Evolutionary conservation across 2,888 invertebrate genomes (phyloP).

Genomic region (Trachelus troglodyta): DNA sequence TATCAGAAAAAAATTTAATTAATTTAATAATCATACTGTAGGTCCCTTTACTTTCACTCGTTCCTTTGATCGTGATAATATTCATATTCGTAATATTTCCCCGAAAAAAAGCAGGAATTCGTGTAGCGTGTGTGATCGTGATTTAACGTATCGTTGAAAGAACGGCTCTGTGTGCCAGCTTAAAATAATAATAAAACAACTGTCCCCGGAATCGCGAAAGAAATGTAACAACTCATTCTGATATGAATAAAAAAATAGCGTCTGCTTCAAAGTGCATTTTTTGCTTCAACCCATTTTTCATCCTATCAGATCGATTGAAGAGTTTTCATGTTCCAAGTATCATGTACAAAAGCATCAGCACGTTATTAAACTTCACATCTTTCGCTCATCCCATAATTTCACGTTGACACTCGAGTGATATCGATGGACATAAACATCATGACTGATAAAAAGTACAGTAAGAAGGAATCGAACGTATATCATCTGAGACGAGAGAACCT

Average conservation of each 20-base stretch:
- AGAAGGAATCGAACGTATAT: not conserved
- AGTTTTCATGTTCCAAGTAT: not conserved
- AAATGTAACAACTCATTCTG: not conserved
- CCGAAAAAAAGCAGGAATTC: not conserved
- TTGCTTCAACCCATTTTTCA: not conserved
- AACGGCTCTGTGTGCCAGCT: not conserved
- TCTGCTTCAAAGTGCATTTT: not conserved
- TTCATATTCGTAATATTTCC: not conserved
- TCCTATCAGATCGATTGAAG: not conserved
- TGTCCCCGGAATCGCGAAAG: not conserved
- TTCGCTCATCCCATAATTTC: not conserved
- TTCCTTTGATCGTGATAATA: not conserved
- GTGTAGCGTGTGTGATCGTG: not conserved
- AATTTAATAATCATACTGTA: not conserved
- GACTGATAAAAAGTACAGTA: not conserved
- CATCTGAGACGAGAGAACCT: not conserved
- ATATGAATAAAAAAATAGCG: not conserved
- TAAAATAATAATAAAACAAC: not conserved
- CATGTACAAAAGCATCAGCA: not conserved
- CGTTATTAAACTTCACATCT: not conserved
- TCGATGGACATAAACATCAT: not conserved
- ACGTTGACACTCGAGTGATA: not conserved
- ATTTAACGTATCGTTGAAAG: not conserved
- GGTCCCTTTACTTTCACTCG: not conserved
- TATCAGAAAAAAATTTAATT: not conserved